These are phyloP conservation scores for Resseliella maxima DNA, from an alignment of 2,888 invertebrate species.

Conservation along the genomic window DNA sequence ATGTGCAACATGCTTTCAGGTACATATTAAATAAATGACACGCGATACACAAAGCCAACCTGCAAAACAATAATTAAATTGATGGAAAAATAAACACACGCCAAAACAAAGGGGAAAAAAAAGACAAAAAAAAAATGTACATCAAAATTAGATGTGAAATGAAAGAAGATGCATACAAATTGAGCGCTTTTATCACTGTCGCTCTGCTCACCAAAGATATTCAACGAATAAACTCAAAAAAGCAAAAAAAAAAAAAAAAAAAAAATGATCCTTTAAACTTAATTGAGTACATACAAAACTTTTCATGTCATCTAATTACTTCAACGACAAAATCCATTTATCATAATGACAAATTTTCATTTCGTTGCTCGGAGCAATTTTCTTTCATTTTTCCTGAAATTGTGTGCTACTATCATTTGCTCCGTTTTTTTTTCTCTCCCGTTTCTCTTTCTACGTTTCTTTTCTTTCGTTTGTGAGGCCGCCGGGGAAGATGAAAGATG, in stretches of 20 bases:
- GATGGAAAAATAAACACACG: not conserved
- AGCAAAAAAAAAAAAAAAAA: not conserved
- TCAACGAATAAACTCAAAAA: no score
- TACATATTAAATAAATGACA: slow-evolving; percentile 10
- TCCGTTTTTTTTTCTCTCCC: not conserved
- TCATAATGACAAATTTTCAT: slow-evolving; percentile 57
- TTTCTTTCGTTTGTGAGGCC: not conserved
- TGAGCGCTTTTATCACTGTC: slow-evolving; percentile 1
- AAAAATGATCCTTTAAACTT: slow-evolving; percentile 57
- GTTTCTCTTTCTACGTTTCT: not conserved
- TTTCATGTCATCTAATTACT: slow-evolving; percentile 58
- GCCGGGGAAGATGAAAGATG: not conserved
- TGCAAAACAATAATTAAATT: slow-evolving; percentile 55
- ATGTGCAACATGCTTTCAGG: slow-evolving; percentile 3
- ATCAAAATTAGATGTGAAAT: slow-evolving; percentile 32
- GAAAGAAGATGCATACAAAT: slow-evolving; percentile 12
- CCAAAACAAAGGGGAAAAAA: not conserved
- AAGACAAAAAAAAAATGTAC: slow-evolving; percentile 23
- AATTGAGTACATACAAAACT: slow-evolving; percentile 57
- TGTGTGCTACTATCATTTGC: not conserved
- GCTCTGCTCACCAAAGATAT: not conserved
- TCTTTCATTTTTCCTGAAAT: slow-evolving; percentile 38
- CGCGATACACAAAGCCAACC: not conserved
- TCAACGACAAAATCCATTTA: slow-evolving; percentile 57
- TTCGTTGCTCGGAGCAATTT: slow-evolving; percentile 56